Base-by-base conservation (phyloP, 2,113 vertebrate species). In the Felis catus region DNA sequence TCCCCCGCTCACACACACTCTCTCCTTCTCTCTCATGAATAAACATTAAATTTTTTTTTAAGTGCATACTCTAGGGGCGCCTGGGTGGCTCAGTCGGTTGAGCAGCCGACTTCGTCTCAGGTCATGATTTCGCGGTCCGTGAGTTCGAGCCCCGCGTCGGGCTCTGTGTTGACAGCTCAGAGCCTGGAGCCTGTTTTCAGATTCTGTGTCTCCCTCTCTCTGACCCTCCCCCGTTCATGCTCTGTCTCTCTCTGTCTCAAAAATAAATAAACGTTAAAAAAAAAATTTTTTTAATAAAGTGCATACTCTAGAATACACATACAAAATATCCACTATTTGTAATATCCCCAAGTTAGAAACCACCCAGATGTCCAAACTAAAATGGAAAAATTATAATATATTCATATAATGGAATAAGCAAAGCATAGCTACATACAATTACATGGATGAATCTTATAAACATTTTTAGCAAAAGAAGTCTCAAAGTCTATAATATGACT, bases 401-500 rank as follows among this genome's bases (percentile, higher is more conserved):
- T n/a, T 68, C 76, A 82, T 55, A 91, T 4, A 58, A 79, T 48
- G 79, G 16, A 86, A 96, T 96, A 84, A 78, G 93, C 33, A 74
- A 74, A 97, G 29, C 79, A 45, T 6, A 85, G 39, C 36, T 78
- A 80, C 33, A 92, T 12, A 81, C 15, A 51, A 7, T 66, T 31
- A n/a, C 16, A 86, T 41, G 53, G 45, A 76, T 79, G 29, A 87
- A 51, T 93, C 80, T 80, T 83, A 94, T 8, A 79, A 86, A 76
- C 21, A n/a, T 39, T 61, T 78, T 79, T 91, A 95, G 71, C 39
- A 73, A 80, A 96, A 95, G 33, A 48, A 81, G 39, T 92, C 79
- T 96, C 48, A 63, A 70, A 65, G 71, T 78, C n/a, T 55, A 92
- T 10, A 93, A 27, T 88, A 63, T 81, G 65, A 93, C 89, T 81